Evolutionary conservation across 2,113 vertebrate species (phyloP).

Genomic region (Heterocephalus glaber): DNA sequence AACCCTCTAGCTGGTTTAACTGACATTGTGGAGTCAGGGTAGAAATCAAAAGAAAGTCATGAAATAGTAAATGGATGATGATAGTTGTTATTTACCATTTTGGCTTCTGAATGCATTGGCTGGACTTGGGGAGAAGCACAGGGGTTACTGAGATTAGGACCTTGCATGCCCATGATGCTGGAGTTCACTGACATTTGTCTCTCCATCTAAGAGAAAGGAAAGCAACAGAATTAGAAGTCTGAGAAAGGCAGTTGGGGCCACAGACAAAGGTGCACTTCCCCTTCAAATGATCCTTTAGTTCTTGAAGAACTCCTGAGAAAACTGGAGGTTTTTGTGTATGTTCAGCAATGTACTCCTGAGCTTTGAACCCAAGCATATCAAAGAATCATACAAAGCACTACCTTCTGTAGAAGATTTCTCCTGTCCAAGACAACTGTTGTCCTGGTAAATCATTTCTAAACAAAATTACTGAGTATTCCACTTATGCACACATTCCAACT

Average conservation of each 20-base stretch:
- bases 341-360: slow-evolving; percentile 46
- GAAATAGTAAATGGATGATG: not conserved
- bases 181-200: slow-evolving; percentile 99
- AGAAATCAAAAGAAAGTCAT: slow-evolving; percentile 47
- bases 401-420: slow-evolving; percentile 68
- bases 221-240: slow-evolving; percentile 63
- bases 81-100: slow-evolving; percentile 90
- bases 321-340: slow-evolving; percentile 44
- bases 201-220: slow-evolving; percentile 92
- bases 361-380: slow-evolving; percentile 73
- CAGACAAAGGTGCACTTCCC: slow-evolving; percentile 20
- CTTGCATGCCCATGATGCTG: slow-evolving; percentile 99
- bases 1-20: slow-evolving; percentile 38
- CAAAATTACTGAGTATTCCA: not conserved
- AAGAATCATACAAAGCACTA: slow-evolving; percentile 27
- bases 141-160: slow-evolving; percentile 93
- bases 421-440: slow-evolving; percentile 68
- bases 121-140: slow-evolving; percentile 97
- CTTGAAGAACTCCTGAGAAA: slow-evolving; percentile 71
- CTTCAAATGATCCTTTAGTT: slow-evolving; percentile 62
- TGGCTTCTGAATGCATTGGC: slow-evolving; percentile 98
- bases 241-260: slow-evolving; percentile 27
- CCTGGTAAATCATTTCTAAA: slow-evolving; percentile 79
- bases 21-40: slow-evolving; percentile 56
- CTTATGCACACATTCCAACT: not conserved